Evolutionary conservation across 2,113 vertebrate species (phyloP), one percentile per base, ranked within the genome.

Genomic region (Tychaedon coryphoeus): DNA sequence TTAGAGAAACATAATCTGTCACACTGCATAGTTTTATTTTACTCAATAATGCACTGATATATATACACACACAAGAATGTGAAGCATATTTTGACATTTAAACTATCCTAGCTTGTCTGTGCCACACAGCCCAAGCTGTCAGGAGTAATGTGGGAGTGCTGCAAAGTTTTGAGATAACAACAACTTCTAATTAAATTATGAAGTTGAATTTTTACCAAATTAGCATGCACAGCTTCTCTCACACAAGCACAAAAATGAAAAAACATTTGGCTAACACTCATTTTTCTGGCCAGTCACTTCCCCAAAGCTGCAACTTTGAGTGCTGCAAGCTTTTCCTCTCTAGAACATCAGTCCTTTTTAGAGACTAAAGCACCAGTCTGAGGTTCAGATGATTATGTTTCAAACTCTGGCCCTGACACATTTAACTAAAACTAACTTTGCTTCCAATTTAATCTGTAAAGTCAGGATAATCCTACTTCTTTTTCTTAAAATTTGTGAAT

Each of bases 11-110:
- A 0, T 89, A 91, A 91, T 83, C 66, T 95, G 79, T 73, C 92
- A 89, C 70, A 80, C 22, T 60, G 73, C 43, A 74, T 70, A 53
- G 40, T 65, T 86, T 61, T 92, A 92, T 85, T 88, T 87, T 89
- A 94, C 40, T 92, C 69, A 88, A 85, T 94, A 92, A 94, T 73
- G n/a, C 28, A 1, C 50, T 29, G 57, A 90, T 51, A 95, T 88
- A 95, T 86, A 95, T 73, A 94, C 15, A 92, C 3, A 93, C 38
- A 88, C 14, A 78, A 78, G 62, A 95, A 95, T 56, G 80, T 85
- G 92, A 95, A 96, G 86, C 73, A 31, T 95, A 93, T 92, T 96
- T 88, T 97, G 94, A 95, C 94, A 92, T 95, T 96, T 96, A 88
- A 88, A 96, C 71, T 71, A 94, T 74, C 51, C 67, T 79, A 92